Percentiles rank a stretch among this genome's conserved stretches.
These are phyloP conservation scores for Nemopilema nomurai DNA, from an alignment of 30 jellyfish, hydroid and myxozoan genomes.

Conservation along the genomic window DNA sequence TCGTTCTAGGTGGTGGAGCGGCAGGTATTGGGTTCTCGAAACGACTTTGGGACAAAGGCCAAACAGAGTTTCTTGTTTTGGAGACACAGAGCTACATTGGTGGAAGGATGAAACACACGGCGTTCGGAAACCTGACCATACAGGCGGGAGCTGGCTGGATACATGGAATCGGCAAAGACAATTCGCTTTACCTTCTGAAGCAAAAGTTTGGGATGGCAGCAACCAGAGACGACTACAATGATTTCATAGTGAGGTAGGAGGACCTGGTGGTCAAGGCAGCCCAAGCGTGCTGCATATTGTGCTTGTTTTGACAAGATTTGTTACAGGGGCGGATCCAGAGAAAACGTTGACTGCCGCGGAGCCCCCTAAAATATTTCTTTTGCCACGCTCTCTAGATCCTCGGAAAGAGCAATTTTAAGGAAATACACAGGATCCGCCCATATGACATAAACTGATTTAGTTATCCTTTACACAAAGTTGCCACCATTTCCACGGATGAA, in stretches of 20 bases:
- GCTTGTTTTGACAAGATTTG: too few relatives aligned
- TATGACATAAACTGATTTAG: too few relatives aligned
- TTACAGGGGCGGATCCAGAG: too few relatives aligned
- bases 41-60: conserved; percentile 43
- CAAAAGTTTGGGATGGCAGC: conserved; percentile 38
- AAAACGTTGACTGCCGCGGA: too few relatives aligned
- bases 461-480: too few relatives aligned
- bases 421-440: too few relatives aligned
- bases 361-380: too few relatives aligned
- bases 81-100: conserved; percentile 86
- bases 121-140: conserved; percentile 58
- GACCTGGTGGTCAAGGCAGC: too few relatives aligned
- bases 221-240: conserved; percentile 41
- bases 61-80: conserved; percentile 64
- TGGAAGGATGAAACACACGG: conserved; percentile 64
- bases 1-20: conserved; percentile 75
- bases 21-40: conserved; percentile 78
- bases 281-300: too few relatives aligned
- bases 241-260: conserved; percentile 56
- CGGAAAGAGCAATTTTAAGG: too few relatives aligned
- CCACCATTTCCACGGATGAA: too few relatives aligned
- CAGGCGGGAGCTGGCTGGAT: conserved; percentile 98
- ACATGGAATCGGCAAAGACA: conserved; percentile 51
- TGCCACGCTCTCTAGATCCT: too few relatives aligned
- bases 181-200: conserved; percentile 34